Conservation (phyloP, 2,888 invertebrate genomes). For the Euzetes globulus region DNA sequence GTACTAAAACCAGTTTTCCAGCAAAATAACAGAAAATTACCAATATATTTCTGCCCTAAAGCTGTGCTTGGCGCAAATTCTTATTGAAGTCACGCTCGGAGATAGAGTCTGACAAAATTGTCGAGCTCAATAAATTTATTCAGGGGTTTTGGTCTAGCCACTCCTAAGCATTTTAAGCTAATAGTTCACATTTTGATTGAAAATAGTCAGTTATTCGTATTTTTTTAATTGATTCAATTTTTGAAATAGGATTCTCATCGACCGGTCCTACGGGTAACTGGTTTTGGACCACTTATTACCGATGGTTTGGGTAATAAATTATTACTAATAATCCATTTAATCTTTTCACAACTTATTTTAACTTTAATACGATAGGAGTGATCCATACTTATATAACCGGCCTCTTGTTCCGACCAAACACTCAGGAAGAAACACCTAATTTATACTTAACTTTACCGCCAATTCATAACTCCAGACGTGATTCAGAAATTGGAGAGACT, state of each 20-base stretch:
- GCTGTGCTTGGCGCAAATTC: too few species aligned
- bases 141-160: too few species aligned
- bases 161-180: too few species aligned
- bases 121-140: too few species aligned
- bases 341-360: not conserved
- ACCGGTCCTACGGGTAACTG: conserved; percentile 37
- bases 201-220: too few species aligned
- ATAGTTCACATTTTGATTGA: too few species aligned
- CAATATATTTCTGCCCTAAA: too few species aligned
- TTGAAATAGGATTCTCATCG: conserved; percentile 16
- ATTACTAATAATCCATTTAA: not conserved
- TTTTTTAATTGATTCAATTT: not conserved
- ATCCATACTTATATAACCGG: conserved; percentile 42
- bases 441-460: conserved; percentile 35
- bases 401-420: conserved; percentile 34
- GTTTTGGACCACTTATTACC: conserved; percentile 40
- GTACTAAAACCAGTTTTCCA: too few species aligned
- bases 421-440: not conserved
- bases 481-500: not conserved
- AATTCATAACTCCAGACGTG: conserved; percentile 19
- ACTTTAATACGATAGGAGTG: conserved; percentile 16
- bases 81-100: too few species aligned
- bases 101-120: too few species aligned
- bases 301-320: conserved; percentile 38
- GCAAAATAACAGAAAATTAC: too few species aligned